A percentile compares a stretch with the other conserved stretches of the same genome.
These are phyloP conservation scores for Psittacula derbiana DNA, from an alignment of 2,797 vertebrate species.

Conservation along the genomic window DNA sequence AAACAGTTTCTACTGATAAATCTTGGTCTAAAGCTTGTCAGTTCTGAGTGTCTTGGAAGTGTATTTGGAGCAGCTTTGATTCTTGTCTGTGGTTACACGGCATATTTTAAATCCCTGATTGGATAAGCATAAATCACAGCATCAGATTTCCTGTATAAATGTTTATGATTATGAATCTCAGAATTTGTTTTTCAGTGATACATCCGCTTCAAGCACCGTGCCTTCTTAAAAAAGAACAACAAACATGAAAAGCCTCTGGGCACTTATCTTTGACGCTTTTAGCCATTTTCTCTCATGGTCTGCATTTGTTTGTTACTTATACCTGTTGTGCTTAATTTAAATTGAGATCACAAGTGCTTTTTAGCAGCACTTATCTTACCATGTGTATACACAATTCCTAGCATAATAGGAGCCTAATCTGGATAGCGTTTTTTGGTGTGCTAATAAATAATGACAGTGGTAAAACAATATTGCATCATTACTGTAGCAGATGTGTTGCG, in stretches of 20 bases:
- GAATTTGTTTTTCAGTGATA: not conserved
- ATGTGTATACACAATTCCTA: not conserved
- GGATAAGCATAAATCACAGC: constrained; percentile 23
- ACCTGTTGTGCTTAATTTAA: constrained; percentile 6
- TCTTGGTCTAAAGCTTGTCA: constrained; percentile 27
- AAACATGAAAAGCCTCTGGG: not conserved
- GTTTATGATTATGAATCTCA: not conserved
- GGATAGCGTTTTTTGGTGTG: not conserved
- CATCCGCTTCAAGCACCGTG: not conserved
- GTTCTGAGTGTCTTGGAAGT: constrained; percentile 11
- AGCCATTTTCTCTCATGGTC: not conserved
- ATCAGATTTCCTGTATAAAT: not conserved
- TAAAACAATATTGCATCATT: not conserved
- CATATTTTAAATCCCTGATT: constrained; percentile 15
- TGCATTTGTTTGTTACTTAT: not conserved
- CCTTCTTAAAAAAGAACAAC: not conserved
- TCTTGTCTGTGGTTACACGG: not conserved
- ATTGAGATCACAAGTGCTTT: not conserved
- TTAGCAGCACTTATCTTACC: not conserved
- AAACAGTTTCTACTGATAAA: not conserved
- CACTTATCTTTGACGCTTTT: not conserved
- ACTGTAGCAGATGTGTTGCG: not conserved
- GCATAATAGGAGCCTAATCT: not conserved
- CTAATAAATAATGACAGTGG: not conserved
- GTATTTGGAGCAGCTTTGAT: constrained; percentile 40